A percentile compares a stretch with the other conserved stretches of the same genome.
These are phyloP conservation scores for Electrophaes corylata DNA, from an alignment of 2,888 invertebrate species.

Conservation along the genomic window DNA sequence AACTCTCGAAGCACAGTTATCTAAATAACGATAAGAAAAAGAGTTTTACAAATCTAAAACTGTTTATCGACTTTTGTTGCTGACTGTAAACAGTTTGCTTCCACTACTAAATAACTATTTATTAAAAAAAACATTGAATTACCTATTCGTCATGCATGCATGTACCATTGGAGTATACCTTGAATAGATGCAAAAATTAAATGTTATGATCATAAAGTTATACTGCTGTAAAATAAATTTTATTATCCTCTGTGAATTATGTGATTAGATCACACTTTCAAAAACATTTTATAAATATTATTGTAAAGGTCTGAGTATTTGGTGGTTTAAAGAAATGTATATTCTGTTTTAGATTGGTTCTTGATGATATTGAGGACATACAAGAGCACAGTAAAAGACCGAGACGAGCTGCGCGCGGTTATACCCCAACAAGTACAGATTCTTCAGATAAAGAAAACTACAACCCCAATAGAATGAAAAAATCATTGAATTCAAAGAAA, in stretches of 20 bases:
- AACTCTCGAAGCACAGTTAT: no score
- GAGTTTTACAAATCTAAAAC: no score
- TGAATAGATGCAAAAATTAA: not conserved
- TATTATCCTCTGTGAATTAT: not conserved
- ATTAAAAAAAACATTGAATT: not conserved
- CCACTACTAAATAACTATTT: not conserved
- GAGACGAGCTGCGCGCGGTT: conserved; percentile 52
- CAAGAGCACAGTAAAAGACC: conserved; percentile 44
- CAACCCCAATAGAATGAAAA: conserved; percentile 68
- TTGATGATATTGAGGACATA: conserved; percentile 45
- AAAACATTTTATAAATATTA: not conserved
- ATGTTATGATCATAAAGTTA: not conserved
- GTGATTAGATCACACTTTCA: not conserved
- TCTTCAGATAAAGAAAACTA: conserved; percentile 78
- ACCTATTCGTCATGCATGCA: not conserved
- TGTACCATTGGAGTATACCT: not conserved
- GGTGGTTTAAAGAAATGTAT: not conserved
- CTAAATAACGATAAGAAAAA: no score
- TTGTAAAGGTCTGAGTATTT: not conserved
- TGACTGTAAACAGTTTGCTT: no score
- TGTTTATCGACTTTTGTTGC: no score
- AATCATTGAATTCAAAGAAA: conserved; percentile 44
- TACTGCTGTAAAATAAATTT: not conserved
- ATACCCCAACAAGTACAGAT: conserved; percentile 68
- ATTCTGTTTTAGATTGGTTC: conserved; percentile 47